phyloP scores from a whole-genome alignment of 2,113 vertebrate genomes.

The Tachycineta bicolor region DNA sequence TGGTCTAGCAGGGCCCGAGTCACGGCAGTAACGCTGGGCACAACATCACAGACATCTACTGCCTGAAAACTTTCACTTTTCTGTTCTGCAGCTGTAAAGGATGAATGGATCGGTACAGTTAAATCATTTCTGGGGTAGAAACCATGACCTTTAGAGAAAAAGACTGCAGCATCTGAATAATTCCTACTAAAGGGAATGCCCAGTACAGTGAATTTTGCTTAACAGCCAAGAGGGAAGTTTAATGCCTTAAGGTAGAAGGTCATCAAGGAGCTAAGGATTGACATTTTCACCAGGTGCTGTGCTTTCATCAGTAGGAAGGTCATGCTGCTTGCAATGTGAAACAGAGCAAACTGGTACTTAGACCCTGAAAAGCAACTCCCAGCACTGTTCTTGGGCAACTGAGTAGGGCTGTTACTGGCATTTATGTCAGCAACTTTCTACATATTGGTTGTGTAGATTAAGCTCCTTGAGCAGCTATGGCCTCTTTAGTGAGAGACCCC shows the following conservation, averaged over 20 bases:
- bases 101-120: not conserved
- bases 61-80: not conserved
- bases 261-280: not conserved
- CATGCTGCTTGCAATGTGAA: not conserved
- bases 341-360: not conserved
- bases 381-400: not conserved
- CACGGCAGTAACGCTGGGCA: fast-evolving
- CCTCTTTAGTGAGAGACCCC: not conserved
- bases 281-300: not conserved
- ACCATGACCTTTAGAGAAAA: not conserved
- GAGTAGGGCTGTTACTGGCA: not conserved
- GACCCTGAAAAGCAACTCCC: not conserved
- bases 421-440: not conserved
- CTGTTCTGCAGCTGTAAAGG: not conserved
- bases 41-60: not conserved
- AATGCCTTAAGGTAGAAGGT: not conserved
- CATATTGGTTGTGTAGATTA: not conserved
- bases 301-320: not conserved
- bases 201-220: not conserved
- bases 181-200: not conserved
- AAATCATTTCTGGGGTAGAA: not conserved
- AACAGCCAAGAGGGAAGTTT: not conserved
- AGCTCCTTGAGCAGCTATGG: not conserved
- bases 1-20: not conserved
- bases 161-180: not conserved